Conservation (phyloP, 2,113 vertebrate species). For the Silurus meridionalis region DNA sequence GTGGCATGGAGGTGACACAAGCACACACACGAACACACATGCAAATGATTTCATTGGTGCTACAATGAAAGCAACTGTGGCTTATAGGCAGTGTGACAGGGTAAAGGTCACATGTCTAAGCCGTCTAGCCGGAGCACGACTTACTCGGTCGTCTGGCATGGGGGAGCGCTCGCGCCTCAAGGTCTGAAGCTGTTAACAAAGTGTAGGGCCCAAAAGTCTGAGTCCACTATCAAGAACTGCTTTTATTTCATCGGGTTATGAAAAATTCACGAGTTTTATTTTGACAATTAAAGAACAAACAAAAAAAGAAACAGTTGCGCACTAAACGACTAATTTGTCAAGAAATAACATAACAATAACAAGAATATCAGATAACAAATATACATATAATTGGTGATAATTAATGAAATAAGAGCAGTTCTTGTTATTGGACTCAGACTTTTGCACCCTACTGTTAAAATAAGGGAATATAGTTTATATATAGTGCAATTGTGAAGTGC, state of each 20-base stretch:
- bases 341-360: neutral
- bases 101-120: slow-evolving; percentile 25
- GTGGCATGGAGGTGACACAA: neutral
- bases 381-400: neutral
- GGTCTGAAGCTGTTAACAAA: slow-evolving; percentile 56
- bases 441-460: slow-evolving; percentile 14
- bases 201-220: slow-evolving; percentile 33
- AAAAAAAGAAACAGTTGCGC: neutral
- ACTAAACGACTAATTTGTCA: neutral
- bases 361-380: neutral
- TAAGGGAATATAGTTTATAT: neutral
- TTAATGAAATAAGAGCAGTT: slow-evolving; percentile 18
- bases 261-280: neutral
- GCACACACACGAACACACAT: neutral
- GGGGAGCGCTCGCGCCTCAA: slow-evolving; percentile 57
- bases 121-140: slow-evolving; percentile 28
- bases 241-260: slow-evolving; percentile 14
- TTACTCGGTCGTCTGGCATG: slow-evolving; percentile 56
- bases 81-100: neutral
- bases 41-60: neutral
- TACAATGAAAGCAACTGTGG: neutral
- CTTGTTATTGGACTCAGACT: slow-evolving; percentile 21
- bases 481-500: neutral
- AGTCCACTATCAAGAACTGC: slow-evolving; percentile 24
- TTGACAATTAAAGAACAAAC: neutral